Percentiles rank a stretch among this genome's conserved stretches.
phyloP scores from a whole-genome alignment of 2,113 vertebrate species.

The Hystrix cristata region DNA sequence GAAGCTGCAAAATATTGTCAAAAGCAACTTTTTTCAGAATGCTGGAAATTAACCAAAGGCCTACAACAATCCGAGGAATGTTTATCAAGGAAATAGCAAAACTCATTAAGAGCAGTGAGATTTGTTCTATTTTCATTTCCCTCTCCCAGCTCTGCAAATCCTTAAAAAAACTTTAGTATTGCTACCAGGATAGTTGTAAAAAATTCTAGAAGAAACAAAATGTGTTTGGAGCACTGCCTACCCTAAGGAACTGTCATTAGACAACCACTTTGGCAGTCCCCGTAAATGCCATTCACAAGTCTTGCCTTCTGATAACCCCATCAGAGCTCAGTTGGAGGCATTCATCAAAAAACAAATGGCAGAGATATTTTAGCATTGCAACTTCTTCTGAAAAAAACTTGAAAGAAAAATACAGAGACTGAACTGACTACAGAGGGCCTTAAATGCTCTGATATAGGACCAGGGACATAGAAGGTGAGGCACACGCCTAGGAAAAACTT shows the following conservation, averaged over 20 bases:
- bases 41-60: not conserved
- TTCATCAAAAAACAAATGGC: constrained; percentile 34
- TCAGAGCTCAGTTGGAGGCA: not conserved
- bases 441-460: not conserved
- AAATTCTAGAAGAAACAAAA: not conserved
- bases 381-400: not conserved
- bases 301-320: not conserved
- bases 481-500: not conserved
- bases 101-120: not conserved
- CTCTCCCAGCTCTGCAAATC: not conserved
- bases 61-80: not conserved
- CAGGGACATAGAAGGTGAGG: not conserved
- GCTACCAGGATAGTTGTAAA: not conserved
- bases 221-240: not conserved
- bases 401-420: not conserved
- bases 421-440: not conserved
- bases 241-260: not conserved
- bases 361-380: not conserved
- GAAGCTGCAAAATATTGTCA: not conserved
- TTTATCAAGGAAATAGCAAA: not conserved
- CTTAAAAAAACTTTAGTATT: not conserved
- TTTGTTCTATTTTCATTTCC: not conserved
- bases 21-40: not conserved
- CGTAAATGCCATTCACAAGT: not conserved
- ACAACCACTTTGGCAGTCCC: not conserved